Base-by-base conservation (phyloP, 2,113 vertebrate genomes). In the Rhinichthys klamathensis region DNA sequence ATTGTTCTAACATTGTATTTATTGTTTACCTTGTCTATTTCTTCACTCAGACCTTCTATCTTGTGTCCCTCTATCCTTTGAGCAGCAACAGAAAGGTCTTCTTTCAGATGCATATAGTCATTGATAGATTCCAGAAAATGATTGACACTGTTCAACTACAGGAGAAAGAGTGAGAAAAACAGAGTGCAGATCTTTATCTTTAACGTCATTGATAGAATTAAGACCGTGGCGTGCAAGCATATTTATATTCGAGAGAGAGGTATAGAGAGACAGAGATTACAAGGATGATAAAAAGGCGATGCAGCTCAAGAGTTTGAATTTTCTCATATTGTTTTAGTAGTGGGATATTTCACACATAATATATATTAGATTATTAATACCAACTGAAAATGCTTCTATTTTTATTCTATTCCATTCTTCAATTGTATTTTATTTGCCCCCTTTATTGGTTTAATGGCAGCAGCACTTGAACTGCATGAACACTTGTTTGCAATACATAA, bases 61-160 rank as follows among this genome's bases (percentile, higher is more conserved):
- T 93, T 91, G 10, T 94, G 95, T 13, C 94, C 94, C 65, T 95
- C 94, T 79, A 96, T 87, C 84, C 91, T 92, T 89, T 94, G 90
- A 54, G 94, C 93, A 25, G 90, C 91, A 32, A 83, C 90, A 65
- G 74, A 83, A 46, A 96, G 93, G 4, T 92, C 93, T 65, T 94
- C 90, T 74, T 91, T 93, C 1, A 89, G 60, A 44, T 56, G 92
- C 84, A 96, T 73, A 85, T 93, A 91, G 58, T 92, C 89, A 51
- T 96, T 95, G 83, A 96, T 94, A 73, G 87, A 90, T 61, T 93
- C 92, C 88, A 96, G 63, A 89, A 95, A 95, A 3, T 16, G 25
- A 25, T 90, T 92, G 0, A 95, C 90, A 76, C 90, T 92, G 56
- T 88, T 89, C 54, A 95, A 60, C 95, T 96, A 88, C 65, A 80